Evolutionary conservation across 2,888 invertebrate species (phyloP).

Genomic region (Spodoptera exigua): DNA sequence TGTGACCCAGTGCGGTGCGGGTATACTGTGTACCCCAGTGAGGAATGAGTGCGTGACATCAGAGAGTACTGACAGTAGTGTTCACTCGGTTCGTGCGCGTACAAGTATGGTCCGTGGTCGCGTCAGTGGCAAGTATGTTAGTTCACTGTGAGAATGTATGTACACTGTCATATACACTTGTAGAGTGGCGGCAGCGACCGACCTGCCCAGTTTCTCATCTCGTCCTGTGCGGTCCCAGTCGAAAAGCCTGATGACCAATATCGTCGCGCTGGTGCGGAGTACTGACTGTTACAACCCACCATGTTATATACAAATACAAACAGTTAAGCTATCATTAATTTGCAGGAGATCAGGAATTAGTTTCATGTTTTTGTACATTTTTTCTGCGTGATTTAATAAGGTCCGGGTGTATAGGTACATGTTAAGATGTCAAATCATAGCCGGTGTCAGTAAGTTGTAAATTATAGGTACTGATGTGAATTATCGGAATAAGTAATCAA

Average conservation of each 20-base stretch:
- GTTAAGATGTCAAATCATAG: conserved; percentile 36
- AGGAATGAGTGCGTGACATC: conserved; percentile 30
- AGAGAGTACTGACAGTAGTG: conserved; percentile 7
- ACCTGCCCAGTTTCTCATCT: conserved; percentile 98
- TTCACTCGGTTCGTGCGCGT: conserved; percentile 35
- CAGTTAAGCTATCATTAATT: conserved; percentile 55
- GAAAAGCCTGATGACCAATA: conserved; percentile 91
- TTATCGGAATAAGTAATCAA: conserved; percentile 21
- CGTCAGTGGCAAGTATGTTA: conserved; percentile 51
- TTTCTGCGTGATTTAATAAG: conserved; percentile 21
- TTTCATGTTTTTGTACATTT: conserved; percentile 52
- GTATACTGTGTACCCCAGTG: conserved; percentile 7
- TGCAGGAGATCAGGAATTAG: conserved; percentile 35
- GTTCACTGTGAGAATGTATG: conserved; percentile 55
- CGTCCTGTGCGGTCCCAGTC: conserved; percentile 97
- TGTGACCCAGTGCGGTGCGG: conserved; percentile 17
- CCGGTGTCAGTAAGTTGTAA: conserved; percentile 30
- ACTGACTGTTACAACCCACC: conserved; percentile 85
- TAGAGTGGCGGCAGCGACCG: conserved; percentile 72
- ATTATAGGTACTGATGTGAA: conserved; percentile 12
- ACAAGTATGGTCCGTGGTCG: conserved; percentile 36
- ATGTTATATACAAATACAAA: conserved; percentile 70
- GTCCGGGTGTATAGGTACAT: conserved; percentile 37
- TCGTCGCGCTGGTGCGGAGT: conserved; percentile 75
- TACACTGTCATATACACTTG: conserved; percentile 48